phyloP scores from a whole-genome alignment of 2,113 vertebrate species.

The Calidris pygmaea region DNA sequence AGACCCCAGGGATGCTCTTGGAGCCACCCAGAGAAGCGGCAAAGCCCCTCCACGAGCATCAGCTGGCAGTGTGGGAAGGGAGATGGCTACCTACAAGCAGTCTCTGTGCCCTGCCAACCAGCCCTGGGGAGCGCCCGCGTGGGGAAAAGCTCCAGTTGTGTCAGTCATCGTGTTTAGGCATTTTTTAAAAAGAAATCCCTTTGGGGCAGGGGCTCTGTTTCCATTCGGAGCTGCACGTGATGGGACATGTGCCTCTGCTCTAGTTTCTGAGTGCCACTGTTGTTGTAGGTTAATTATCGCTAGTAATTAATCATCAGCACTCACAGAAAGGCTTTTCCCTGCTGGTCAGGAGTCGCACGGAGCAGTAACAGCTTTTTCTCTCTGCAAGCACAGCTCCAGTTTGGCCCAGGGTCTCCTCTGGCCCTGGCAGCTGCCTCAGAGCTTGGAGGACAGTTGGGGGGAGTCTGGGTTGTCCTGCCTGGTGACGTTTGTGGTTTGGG shows the following conservation, averaged over 20 bases:
- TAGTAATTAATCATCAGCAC: conserved; percentile 7
- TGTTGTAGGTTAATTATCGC: conserved; percentile 17
- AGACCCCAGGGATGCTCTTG: accelerated
- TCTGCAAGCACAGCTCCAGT: background rate
- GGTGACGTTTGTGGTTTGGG: background rate
- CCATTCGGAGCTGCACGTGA: background rate
- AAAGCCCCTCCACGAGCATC: background rate
- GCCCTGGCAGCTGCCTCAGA: background rate
- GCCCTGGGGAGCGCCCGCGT: accelerated
- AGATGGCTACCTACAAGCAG: background rate
- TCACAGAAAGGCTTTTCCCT: background rate
- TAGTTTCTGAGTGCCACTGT: background rate
- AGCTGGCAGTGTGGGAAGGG: background rate
- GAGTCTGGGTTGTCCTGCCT: background rate
- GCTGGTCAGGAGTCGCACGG: background rate
- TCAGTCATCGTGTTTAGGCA: background rate
- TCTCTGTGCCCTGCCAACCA: accelerated
- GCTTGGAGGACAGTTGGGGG: background rate
- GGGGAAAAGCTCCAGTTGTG: conserved; percentile 2
- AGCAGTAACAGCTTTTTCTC: background rate
- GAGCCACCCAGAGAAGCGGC: background rate
- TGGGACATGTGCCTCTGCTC: background rate
- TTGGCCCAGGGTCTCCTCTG: background rate
- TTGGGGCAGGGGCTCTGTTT: background rate
- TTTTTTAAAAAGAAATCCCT: conserved; percentile 1